Conservation (phyloP, 2,888 invertebrate genomes). For the Ormyrus pomaceus region DNA sequence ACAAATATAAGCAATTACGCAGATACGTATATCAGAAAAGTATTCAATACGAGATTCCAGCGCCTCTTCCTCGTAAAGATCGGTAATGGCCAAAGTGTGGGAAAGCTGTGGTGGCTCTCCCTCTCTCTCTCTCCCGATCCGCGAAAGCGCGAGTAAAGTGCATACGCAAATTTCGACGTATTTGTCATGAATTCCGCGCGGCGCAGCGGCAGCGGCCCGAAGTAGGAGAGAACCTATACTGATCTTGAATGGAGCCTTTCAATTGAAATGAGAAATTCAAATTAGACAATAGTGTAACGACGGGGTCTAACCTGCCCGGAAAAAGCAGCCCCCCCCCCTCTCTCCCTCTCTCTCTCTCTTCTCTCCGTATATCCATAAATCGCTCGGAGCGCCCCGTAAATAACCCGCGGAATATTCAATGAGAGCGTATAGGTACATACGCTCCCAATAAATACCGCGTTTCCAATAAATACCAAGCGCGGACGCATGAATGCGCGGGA, state of each 20-base stretch:
- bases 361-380: background rate
- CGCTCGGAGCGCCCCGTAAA: slow-evolving; percentile 64
- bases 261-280: slow-evolving; percentile 58
- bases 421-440: slow-evolving; percentile 58
- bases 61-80: background rate
- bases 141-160: slow-evolving; percentile 22
- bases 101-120: slow-evolving; percentile 5
- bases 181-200: slow-evolving; percentile 45
- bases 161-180: slow-evolving; percentile 41
- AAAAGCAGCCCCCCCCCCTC: background rate
- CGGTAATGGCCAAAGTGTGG: slow-evolving; percentile 12
- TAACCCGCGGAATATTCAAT: slow-evolving; percentile 72
- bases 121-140: background rate
- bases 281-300: slow-evolving; percentile 56
- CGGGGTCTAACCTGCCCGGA: slow-evolving; percentile 22
- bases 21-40: too few relatives aligned
- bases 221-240: background rate
- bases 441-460: slow-evolving; percentile 59
- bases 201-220: too few relatives aligned
- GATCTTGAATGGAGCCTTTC: slow-evolving; percentile 54
- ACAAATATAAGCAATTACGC: background rate
- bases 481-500: slow-evolving; percentile 71
- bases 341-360: background rate
- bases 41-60: too few relatives aligned
- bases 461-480: slow-evolving; percentile 71